Evolutionary conservation across 2,797 vertebrate species (phyloP), one percentile per base, ranked within the genome.

Genomic region (Lagodon rhomboides): DNA sequence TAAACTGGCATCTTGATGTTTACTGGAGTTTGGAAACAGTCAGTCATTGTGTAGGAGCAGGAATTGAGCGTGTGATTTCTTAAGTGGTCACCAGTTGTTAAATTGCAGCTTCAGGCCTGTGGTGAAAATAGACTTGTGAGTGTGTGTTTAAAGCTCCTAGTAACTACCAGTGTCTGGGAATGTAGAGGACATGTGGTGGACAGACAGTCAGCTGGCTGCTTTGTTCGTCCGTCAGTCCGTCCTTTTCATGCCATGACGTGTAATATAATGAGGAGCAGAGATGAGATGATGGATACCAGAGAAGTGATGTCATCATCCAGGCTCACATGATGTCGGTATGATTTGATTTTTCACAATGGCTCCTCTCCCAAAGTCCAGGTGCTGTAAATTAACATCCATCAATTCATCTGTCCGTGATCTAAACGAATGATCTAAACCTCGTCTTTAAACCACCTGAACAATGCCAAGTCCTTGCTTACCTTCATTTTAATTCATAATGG

Each of bases 131-230:
- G 87, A 85, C 77, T 27, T 55, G 76, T n/a, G 47, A 89, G 80
- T 77, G 75, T 89, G 75, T 79, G 68, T 82, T 79, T 82, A 86
- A 89, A 88, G 83, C 85, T 83, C 63, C 41, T 25, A 86, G 81
- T 83, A 89, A 90, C 79, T 68, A 73, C 79, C 55, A 77, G 80
- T 80, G 91, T 93, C 92, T 95, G 92, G 76, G 91, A 92, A 91
- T 91, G 88, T 70, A 54, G 79, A 75, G 70, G 79, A 84, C 87
- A 85, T 83, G 82, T 87, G 79, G 81, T 73, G 83, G 77, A 87
- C 83, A 75, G 82, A 84, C 81, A 38, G 86, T 68, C 84, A 77
- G 71, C 75, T 78, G 83, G 76, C 72, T 51, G 72, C 15, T 38
- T 18, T 27, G 61, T 1, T 30, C 23, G 30, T 61, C 50, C 30